phyloP scores from a whole-genome alignment of 2,113 vertebrate genomes.

The Poeciliopsis turrubarensis region DNA sequence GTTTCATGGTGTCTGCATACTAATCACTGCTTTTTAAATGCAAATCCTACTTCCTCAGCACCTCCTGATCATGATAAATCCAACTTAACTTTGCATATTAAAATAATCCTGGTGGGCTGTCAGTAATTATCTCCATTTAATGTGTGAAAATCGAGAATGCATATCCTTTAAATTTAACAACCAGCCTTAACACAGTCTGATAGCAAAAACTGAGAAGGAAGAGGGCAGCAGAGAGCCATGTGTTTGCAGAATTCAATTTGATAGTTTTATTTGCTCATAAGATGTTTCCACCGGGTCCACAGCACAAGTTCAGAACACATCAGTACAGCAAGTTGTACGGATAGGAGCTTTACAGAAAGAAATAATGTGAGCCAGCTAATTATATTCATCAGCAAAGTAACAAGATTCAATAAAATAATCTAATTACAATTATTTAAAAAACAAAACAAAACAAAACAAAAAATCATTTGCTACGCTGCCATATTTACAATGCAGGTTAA shows the following conservation, averaged over 20 bases:
- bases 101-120: neutral
- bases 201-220: constrained; percentile 30
- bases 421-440: neutral
- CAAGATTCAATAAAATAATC: neutral
- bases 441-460: neutral
- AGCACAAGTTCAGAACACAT: neutral
- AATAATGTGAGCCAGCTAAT: neutral
- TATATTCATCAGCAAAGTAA: neutral
- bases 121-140: neutral
- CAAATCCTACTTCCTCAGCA: constrained; percentile 5
- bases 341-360: neutral
- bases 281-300: constrained; percentile 4
- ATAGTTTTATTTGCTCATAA: neutral
- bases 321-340: neutral
- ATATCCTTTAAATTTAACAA: neutral
- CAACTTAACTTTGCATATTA: neutral
- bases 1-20: neutral
- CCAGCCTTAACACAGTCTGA: neutral
- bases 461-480: neutral
- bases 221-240: constrained; percentile 73
- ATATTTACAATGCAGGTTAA: constrained; percentile 6
- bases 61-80: constrained; percentile 12
- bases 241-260: neutral
- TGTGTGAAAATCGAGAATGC: neutral
- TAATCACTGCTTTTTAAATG: constrained; percentile 2